Percentiles rank a stretch among this genome's conserved stretches.
Conservation (phyloP, 2,113 vertebrate species). For the Euleptes europaea region DNA sequence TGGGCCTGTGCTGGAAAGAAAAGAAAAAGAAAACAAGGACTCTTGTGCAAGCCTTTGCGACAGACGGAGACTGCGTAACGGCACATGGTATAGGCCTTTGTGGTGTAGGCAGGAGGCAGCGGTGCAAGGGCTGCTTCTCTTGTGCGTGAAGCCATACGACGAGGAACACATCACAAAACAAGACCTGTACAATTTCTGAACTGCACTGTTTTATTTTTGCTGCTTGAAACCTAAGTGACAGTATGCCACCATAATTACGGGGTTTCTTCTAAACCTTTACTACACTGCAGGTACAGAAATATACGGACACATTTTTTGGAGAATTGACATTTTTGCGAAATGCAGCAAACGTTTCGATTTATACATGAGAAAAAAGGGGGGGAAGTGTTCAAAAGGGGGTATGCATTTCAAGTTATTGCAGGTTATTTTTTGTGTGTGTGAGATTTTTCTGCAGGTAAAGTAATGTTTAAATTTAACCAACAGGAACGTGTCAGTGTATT, state of each 20-base stretch:
- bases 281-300: slow-evolving; percentile 86
- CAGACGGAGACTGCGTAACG: background rate
- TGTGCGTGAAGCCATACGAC: slow-evolving; percentile 40
- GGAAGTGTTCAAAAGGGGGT: slow-evolving; percentile 84
- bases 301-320: slow-evolving; percentile 82
- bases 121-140: slow-evolving; percentile 24
- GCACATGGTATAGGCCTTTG: background rate
- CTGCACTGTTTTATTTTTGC: slow-evolving; percentile 86
- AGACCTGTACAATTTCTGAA: slow-evolving; percentile 81
- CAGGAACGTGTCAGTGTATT: slow-evolving; percentile 82
- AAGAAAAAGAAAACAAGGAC: background rate
- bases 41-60: background rate
- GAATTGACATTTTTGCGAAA: slow-evolving; percentile 84
- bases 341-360: slow-evolving; percentile 86
- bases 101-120: background rate
- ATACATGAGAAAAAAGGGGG: slow-evolving; percentile 78
- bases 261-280: slow-evolving; percentile 82
- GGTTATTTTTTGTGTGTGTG: slow-evolving; percentile 81
- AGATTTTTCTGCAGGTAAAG: slow-evolving; percentile 84
- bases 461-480: slow-evolving; percentile 84
- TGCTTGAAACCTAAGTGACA: slow-evolving; percentile 86
- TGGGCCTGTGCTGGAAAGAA: background rate
- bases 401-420: slow-evolving; percentile 88
- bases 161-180: slow-evolving; percentile 77
- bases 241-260: slow-evolving; percentile 79